Base-by-base conservation (phyloP, 2,888 invertebrate genomes). In the Dryobotodes eremita region DNA sequence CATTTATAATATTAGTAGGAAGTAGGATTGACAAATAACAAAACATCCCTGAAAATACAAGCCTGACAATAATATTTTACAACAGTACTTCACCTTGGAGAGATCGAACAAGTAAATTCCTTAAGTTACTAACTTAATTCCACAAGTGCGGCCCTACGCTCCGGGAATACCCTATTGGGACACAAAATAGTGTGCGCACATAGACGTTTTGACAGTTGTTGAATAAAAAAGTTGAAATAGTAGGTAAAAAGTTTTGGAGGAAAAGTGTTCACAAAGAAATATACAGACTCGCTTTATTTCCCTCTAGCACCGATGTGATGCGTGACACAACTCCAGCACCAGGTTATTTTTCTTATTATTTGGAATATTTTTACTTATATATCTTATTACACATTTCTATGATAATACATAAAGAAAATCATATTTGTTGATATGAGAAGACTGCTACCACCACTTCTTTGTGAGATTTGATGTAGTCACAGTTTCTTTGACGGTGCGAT, bases 101-200 rank as follows among this genome's bases (percentile, higher is more conserved):
- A 77, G 73, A 90, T 90, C 89, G 90, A 89, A 90, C 90, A 88
- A 88, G 89, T 89, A 86, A 83, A 91, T 92, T 90, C 90, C 90
- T 85, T 90, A 92, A 93, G 91, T 93, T 93, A 86, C 87, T 91
- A 92, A 93, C 93, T 90, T 90, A 92, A 93, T 94, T 93, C 88
- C 89, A 89, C 88, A 88, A 91, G 87, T 89, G 88, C 84, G 89
- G 89, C 86, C 82, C 89, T 85, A 84, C 86, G 90, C 89, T 89
- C 83, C 75, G 93, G 92, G 94, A 93, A 92, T 90, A 92, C 89
- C 91, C 92, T 91, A 93, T 94, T 93, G 92, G 92, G 80, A 89
- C 89, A 89, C 91, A 92, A 92, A 93, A 90, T 92, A 92, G 89
- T 89, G 86, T 80, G 83, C 86, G 84, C 80, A 85, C 88, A 88